Conservation (phyloP, 2,888 invertebrate genomes). For the Amorpha juglandis region DNA sequence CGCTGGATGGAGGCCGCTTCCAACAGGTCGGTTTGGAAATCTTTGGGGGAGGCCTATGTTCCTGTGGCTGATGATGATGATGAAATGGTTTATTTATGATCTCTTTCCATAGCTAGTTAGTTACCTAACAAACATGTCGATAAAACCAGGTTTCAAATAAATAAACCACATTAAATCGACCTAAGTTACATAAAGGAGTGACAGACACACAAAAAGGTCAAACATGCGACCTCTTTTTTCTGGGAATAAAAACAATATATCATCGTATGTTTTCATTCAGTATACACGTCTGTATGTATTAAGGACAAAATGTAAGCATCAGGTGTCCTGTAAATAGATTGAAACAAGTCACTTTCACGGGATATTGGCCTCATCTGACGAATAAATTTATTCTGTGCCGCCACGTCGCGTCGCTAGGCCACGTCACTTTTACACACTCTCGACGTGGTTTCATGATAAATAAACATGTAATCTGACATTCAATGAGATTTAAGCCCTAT, state of each 20-base stretch:
- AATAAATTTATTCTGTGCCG: constrained; percentile 21
- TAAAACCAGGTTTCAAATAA: too few relatives aligned
- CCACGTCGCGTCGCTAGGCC: background rate
- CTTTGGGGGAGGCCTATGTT: too few relatives aligned
- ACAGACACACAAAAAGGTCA: too few relatives aligned
- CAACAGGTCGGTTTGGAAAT: too few relatives aligned
- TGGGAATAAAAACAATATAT: background rate
- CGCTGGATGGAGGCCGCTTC: too few relatives aligned
- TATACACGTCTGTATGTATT: constrained; percentile 27
- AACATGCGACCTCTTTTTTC: too few relatives aligned
- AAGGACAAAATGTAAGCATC: constrained; percentile 37
- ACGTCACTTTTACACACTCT: background rate
- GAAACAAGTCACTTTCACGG: constrained; percentile 33
- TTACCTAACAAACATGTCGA: too few relatives aligned
- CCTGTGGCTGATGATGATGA: too few relatives aligned
- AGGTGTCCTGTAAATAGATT: constrained; percentile 44
- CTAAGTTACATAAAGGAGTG: too few relatives aligned
- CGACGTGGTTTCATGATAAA: constrained; percentile 5
- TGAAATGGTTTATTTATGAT: too few relatives aligned
- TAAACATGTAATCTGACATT: constrained; percentile 16
- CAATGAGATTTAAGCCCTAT: background rate
- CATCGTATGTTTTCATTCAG: background rate
- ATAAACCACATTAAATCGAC: too few relatives aligned
- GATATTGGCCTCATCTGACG: constrained; percentile 30
- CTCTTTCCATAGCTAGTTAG: too few relatives aligned